Evolutionary conservation across 2,113 vertebrate genomes (phyloP), one percentile per base, ranked within the genome.

Genomic region (Leuciscus idus): DNA sequence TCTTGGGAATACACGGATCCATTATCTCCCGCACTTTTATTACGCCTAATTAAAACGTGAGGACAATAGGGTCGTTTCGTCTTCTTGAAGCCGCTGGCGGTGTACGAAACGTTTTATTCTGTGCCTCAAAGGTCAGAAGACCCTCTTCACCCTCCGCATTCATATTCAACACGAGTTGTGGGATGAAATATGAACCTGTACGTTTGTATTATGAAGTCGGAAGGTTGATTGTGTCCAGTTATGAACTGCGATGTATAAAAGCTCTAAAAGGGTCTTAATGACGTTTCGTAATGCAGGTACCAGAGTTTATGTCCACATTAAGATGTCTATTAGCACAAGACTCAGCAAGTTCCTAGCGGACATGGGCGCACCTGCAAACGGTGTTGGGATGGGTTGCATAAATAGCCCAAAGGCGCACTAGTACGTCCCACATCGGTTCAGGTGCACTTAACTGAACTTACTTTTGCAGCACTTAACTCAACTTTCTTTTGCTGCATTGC

Each of bases 231-330:
- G 23, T 11, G 9, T 39, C 19, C 9, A 21, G 8, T 57, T 57
- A 57, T 3, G 4, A n/a, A 72, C 5, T 43, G n/a, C n/a, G 1
- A 26, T 0, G 2, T 74, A 48, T 87, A 86, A 89, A 87, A 86
- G 81, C 84, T 78, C 46, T n/a, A 87, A 87, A 89, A 85, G 79
- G 73, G 64, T 76, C 85, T 86, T 88, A 80, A 88, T 86, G 79
- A 84, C n/a, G 6, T 59, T 48, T 77, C 48, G 62, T 85, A 87
- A 85, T 77, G 57, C 81, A 23, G 26, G 64, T 4, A 36, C 9
- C 0, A 50, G 64, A 55, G 46, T 82, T 82, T n/a, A 82, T 70
- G 62, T 33, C 64, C 17, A 70, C 17, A 52, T 52, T 52, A 52
- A 57, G 52, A 57, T 57, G 19, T 68, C 80, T 66, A 33, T 36